Evolutionary conservation across 2,888 invertebrate genomes (phyloP).

Genomic region (Drosophila neotestacea): DNA sequence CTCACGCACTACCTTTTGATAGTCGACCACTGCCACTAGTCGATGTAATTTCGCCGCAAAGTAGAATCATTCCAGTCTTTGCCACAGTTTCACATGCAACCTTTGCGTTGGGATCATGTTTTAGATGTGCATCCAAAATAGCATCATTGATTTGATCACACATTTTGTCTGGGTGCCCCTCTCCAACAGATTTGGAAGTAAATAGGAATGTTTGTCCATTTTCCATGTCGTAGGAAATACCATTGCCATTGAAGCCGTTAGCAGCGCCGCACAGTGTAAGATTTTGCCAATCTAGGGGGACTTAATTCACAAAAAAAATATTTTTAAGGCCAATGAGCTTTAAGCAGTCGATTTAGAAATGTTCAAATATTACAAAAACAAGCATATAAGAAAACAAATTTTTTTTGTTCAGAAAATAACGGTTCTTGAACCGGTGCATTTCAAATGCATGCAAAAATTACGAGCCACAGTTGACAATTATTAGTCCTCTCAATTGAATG

Average conservation of each 20-base stretch:
- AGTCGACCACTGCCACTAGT: conserved; percentile 96
- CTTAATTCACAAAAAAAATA: no score
- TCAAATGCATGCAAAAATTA: no score
- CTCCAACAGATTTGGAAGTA: conserved; percentile 98
- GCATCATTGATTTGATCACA: conserved; percentile 99
- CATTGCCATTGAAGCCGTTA: conserved; percentile 88
- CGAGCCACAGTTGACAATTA: no score
- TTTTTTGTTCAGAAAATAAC: no score
- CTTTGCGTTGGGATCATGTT: conserved; percentile 97
- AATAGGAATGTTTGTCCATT: conserved; percentile 96
- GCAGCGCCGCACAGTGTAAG: conserved; percentile 69
- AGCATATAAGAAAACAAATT: no score
- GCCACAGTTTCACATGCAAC: conserved; percentile 99
- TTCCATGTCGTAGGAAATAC: conserved; percentile 90
- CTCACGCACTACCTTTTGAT: conserved; percentile 98
- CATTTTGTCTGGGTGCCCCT: conserved; percentile 99
- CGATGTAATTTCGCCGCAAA: conserved; percentile 99
- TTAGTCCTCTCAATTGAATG: no score
- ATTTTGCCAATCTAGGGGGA: no score
- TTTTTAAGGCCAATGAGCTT: no score
- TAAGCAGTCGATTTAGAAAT: no score
- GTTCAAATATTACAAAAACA: no score
- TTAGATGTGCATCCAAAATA: conserved; percentile 96
- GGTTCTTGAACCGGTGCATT: no score
- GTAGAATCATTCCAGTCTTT: conserved; percentile 99